Evolutionary conservation across 2,797 vertebrate genomes (phyloP).

Genomic region (Molossus alvarezi): DNA sequence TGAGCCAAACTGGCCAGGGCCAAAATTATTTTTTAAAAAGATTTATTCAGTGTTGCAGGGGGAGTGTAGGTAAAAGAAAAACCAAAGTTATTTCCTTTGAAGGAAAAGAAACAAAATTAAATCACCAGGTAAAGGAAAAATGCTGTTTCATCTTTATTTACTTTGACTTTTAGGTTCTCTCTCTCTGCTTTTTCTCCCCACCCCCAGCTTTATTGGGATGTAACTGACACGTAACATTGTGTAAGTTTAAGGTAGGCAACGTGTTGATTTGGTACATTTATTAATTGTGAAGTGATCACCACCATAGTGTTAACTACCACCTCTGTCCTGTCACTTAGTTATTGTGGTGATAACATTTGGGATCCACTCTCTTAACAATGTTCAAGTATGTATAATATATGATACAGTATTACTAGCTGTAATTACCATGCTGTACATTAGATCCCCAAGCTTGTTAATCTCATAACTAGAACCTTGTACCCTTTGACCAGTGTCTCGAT

Average conservation of each 20-base stretch:
- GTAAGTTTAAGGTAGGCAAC: not conserved
- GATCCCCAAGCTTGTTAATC: not conserved
- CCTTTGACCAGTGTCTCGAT: not conserved
- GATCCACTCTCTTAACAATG: not conserved
- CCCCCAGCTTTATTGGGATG: not conserved
- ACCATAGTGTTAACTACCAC: not conserved
- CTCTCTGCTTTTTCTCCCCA: no score
- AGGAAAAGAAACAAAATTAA: no score
- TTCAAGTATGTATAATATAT: not conserved
- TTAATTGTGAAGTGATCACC: not conserved
- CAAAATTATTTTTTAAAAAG: no score
- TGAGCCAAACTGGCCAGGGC: no score
- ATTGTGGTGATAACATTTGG: not conserved
- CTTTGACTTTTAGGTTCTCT: no score
- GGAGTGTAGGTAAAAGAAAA: no score
- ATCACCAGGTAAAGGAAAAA: no score
- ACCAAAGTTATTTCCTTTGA: no score
- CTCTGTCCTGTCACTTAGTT: not conserved
- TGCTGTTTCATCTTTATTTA: no score
- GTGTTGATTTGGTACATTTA: not conserved
- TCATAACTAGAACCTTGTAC: not conserved
- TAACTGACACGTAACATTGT: not conserved
- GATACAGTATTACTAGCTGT: not conserved
- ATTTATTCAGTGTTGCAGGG: no score
- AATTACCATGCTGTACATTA: not conserved